Percentiles rank a stretch among this genome's conserved stretches.
Conservation (phyloP, 2,113 vertebrate species). For the Gulo gulo region DNA sequence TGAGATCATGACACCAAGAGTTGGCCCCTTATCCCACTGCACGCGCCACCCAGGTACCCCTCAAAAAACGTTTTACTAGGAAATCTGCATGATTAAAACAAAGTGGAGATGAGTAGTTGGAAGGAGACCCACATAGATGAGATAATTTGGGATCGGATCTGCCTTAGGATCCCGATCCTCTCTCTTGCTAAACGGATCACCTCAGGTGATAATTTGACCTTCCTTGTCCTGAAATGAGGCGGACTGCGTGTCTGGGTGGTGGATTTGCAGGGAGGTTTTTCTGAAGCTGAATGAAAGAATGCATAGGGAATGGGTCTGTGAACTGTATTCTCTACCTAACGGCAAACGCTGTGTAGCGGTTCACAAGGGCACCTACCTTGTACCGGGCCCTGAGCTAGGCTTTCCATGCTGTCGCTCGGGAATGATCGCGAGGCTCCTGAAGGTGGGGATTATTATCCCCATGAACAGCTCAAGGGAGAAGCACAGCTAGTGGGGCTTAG, state of each 20-base stretch:
- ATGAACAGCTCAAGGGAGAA: neutral
- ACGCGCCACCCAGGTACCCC: neutral
- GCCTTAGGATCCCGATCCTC: neutral
- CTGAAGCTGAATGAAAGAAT: neutral
- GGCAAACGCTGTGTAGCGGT: neutral
- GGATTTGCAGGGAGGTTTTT: neutral
- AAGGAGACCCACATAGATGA: neutral
- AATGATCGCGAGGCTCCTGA: neutral
- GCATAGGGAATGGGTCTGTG: neutral
- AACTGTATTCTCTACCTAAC: neutral
- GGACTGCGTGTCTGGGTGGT: neutral
- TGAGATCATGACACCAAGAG: neutral
- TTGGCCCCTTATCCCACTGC: fast-evolving
- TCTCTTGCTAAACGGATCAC: neutral
- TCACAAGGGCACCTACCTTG: neutral
- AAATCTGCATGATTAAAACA: neutral
- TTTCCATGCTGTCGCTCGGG: neutral
- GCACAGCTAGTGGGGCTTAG: neutral
- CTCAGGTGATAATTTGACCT: neutral
- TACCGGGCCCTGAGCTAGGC: neutral
- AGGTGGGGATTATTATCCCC: neutral
- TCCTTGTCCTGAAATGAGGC: neutral
- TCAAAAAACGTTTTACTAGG: neutral
- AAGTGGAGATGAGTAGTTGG: neutral
- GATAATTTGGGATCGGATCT: neutral